Evolutionary conservation across 2,888 invertebrate genomes (phyloP), one percentile per base, ranked within the genome.

Genomic region (Phaonia tiefii): DNA sequence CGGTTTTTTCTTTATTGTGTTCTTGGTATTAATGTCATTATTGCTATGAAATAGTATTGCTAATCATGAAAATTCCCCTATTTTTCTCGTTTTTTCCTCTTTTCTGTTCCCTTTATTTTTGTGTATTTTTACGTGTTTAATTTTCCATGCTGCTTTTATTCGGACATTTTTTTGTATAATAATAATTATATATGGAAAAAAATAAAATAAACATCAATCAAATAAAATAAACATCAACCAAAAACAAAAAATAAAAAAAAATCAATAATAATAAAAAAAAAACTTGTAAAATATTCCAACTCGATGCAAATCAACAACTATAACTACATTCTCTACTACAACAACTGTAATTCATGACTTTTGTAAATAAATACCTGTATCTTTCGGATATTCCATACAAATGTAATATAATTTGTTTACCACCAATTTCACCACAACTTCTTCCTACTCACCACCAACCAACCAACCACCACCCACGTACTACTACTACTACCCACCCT

Each of bases 71-170:
- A 86, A 31, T 31, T 31, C 86, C 86, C 86, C 86, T 89, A 31
- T 31, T 88, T 86, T 89, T 89, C 88, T 88, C 87, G 87, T 87
- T 86, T 86, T 86, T 87, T 86, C 85, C 83, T 87, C 86, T 86
- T 86, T 67, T 67, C 60, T 63, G 63, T 63, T 63, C 31, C 31
- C 31, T 31, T 5, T 8, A 5, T 31, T 31, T 31, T 31, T 31
- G 3, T 31, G 31, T 3, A 5, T 5, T 31, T 86, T 84, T 86
- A 86, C 84, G 79, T 85, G 83, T 84, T 84, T 85, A 84, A 84
- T 87, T 89, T 90, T 90, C 90, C 91, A 91, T 90, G 90, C 90
- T 91, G 91, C 91, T 90, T 90, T 78, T 89, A 85, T 90, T 90
- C 89, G 90, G 90, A 90, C 87, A 87, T 88, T 88, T 88, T n/a